Evolutionary conservation across 1,140 invertebrate genomes (phyloP).

Genomic region (Drosophila repletoides): DNA sequence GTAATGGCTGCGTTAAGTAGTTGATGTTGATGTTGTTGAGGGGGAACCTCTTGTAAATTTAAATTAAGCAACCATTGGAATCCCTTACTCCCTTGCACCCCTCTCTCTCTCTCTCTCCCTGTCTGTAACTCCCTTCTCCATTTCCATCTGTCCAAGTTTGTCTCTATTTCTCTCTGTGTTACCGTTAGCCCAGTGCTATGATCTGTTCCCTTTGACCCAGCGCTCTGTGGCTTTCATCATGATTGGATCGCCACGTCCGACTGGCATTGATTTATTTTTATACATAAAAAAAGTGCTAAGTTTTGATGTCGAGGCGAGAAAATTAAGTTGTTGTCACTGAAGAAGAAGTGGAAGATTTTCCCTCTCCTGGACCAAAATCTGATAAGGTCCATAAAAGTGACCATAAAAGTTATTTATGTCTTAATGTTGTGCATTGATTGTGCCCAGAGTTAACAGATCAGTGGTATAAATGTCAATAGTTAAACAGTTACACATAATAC

Average conservation of each 20-base stretch:
- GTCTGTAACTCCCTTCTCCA: no score
- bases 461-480: conserved; percentile 27
- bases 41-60: conserved; percentile 72
- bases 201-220: conserved; percentile 72
- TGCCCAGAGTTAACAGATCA: conserved; percentile 61
- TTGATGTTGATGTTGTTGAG: conserved; percentile 61
- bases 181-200: conserved; percentile 57
- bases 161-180: conserved; percentile 21
- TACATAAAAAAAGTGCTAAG: conserved; percentile 55
- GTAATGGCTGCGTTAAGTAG: conserved; percentile 80
- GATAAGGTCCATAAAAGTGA: conserved; percentile 58
- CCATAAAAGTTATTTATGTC: conserved; percentile 72
- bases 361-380: conserved; percentile 24
- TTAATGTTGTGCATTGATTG: conserved; percentile 31
- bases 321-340: conserved; percentile 70
- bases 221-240: conserved; percentile 54
- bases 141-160: no score
- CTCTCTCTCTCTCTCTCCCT: background rate
- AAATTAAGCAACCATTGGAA: conserved; percentile 63
- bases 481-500: conserved; percentile 42
- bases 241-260: conserved; percentile 40
- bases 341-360: conserved; percentile 3
- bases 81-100: conserved; percentile 6
- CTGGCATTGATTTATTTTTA: conserved; percentile 67
- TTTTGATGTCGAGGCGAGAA: conserved; percentile 65